These are phyloP conservation scores for Diorhabda carinulata DNA, from an alignment of 1,140 invertebrate genomes.

Conservation along the genomic window DNA sequence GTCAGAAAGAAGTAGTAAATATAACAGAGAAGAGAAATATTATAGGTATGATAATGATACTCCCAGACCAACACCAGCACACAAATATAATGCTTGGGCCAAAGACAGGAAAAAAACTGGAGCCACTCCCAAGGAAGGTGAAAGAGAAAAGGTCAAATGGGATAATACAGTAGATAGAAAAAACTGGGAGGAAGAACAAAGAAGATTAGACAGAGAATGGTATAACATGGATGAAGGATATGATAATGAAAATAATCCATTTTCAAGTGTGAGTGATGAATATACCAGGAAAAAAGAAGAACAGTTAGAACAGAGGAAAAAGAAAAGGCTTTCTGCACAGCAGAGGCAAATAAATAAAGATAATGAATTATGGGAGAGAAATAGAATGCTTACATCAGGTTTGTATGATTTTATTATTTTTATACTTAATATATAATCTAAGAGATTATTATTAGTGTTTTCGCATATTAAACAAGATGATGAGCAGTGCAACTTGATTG, in stretches of 20 bases:
- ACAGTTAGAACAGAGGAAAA: conserved; percentile 83
- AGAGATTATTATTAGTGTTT: no score
- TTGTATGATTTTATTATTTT: not conserved
- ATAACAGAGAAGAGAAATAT: conserved; percentile 23
- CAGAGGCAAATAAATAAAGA: conserved; percentile 94
- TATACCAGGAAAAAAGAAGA: conserved; percentile 90
- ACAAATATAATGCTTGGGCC: conserved; percentile 80
- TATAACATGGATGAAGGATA: conserved; percentile 93
- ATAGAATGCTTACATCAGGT: conserved; percentile 95
- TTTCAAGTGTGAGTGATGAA: conserved; percentile 82
- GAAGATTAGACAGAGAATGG: conserved; percentile 92
- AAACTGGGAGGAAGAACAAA: conserved; percentile 91
- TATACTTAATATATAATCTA: not conserved
- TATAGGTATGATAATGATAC: conserved; percentile 64
- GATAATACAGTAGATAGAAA: conserved; percentile 66
- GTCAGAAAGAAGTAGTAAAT: conserved; percentile 49
- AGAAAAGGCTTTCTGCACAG: conserved; percentile 89
- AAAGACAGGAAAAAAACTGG: conserved; percentile 62
- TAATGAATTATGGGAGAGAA: conserved; percentile 98
- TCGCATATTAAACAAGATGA: no score
- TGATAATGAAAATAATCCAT: conserved; percentile 91
- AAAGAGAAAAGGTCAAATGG: conserved; percentile 51
- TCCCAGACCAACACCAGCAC: conserved; percentile 74
- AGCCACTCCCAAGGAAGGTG: conserved; percentile 54
- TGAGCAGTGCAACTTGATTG: no score